Conservation (phyloP, 2,888 invertebrate species). For the Neria commutata region DNA sequence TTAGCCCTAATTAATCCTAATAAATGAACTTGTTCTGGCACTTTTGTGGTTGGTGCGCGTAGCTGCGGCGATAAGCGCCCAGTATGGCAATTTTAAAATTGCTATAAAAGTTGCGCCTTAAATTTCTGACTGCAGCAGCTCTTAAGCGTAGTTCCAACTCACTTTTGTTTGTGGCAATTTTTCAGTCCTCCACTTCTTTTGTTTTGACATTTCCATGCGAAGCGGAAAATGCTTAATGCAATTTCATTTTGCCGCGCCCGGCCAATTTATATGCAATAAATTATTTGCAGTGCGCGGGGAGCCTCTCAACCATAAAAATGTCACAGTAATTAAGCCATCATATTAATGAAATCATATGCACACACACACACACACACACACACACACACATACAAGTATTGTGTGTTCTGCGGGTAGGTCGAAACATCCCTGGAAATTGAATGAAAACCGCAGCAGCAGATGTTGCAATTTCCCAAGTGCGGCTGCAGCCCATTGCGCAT, state of each 20-base stretch:
- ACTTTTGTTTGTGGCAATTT: slow-evolving; percentile 18
- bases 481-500: slow-evolving; percentile 18
- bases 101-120: no score
- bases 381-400: background rate
- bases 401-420: background rate
- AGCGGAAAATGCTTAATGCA: slow-evolving; percentile 4
- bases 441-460: slow-evolving; percentile 30
- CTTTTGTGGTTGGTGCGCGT: slow-evolving; percentile 10
- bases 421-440: slow-evolving; percentile 19
- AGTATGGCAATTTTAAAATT: no score
- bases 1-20: slow-evolving; percentile 47
- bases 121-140: no score
- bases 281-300: slow-evolving; percentile 26
- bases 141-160: no score
- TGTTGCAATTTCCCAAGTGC: slow-evolving; percentile 26
- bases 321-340: slow-evolving; percentile 22
- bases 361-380: background rate
- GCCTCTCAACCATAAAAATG: slow-evolving; percentile 23
- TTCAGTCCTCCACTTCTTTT: slow-evolving; percentile 19
- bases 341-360: slow-evolving; percentile 1
- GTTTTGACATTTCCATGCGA: slow-evolving; percentile 31
- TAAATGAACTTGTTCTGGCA: slow-evolving; percentile 34
- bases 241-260: slow-evolving; percentile 1
- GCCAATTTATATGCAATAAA: slow-evolving; percentile 31
- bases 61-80: background rate